phyloP scores from a whole-genome alignment of 2,888 invertebrate genomes.

The Melanophora roralis region DNA sequence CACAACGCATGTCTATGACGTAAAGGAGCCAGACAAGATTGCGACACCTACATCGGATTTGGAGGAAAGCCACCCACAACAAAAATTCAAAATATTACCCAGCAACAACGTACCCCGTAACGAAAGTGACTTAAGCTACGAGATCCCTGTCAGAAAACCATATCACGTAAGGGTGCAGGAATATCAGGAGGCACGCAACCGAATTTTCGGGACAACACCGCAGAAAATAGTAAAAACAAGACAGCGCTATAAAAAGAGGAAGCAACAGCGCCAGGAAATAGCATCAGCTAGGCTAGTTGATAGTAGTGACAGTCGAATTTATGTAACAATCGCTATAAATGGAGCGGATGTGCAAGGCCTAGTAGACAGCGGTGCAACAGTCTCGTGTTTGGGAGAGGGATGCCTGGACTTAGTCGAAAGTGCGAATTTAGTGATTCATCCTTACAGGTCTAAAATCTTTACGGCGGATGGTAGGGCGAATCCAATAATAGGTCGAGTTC shows the following conservation, averaged over 20 bases:
- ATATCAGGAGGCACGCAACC: neutral
- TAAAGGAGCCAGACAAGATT: too few species aligned
- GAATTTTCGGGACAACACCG: neutral
- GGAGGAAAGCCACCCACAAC: too few species aligned
- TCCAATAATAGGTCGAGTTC: constrained; percentile 26
- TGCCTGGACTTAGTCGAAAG: constrained; percentile 12
- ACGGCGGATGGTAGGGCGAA: constrained; percentile 16
- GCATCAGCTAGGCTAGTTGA: neutral
- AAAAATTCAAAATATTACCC: neutral
- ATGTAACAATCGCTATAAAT: neutral
- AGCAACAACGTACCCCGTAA: neutral
- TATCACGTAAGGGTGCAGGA: neutral
- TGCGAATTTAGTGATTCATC: neutral
- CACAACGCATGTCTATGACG: too few species aligned
- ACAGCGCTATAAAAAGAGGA: neutral
- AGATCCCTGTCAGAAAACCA: neutral
- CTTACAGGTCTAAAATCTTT: neutral
- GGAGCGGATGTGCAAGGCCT: constrained; percentile 2
- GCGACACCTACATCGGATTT: neutral
- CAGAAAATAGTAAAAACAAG: neutral
- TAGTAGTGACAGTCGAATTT: neutral
- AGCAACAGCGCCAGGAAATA: neutral
- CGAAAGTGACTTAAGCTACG: neutral
- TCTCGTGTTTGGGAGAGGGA: neutral
- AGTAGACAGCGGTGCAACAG: constrained; percentile 20